Evolutionary conservation across 1,140 invertebrate species (phyloP).

Genomic region (Drosophila lini): DNA sequence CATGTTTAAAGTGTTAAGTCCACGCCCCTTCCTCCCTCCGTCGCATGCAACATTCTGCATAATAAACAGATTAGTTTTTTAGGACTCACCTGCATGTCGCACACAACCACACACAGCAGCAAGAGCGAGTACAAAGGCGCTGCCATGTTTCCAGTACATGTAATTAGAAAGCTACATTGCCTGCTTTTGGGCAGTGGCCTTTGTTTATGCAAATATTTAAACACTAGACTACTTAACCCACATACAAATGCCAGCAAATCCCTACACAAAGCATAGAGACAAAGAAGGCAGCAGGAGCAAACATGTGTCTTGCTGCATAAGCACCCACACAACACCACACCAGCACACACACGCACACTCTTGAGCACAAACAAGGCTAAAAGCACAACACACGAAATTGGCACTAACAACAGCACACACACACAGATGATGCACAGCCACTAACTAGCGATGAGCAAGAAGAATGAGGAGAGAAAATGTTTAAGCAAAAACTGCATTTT

Average conservation of each 20-base stretch:
- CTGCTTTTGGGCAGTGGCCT: constrained; percentile 62
- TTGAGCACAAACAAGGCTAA: constrained; percentile 31
- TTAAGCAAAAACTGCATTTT: constrained; percentile 50
- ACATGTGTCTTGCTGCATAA: constrained; percentile 52
- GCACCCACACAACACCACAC: constrained; percentile 31
- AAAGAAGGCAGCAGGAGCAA: constrained; percentile 14
- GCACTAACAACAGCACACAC: constrained; percentile 63
- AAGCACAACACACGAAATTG: constrained; percentile 60
- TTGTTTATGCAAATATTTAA: constrained; percentile 77
- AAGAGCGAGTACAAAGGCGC: constrained; percentile 14
- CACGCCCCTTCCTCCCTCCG: background rate
- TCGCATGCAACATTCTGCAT: constrained; percentile 71
- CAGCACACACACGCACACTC: constrained; percentile 4
- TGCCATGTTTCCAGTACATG: constrained; percentile 24
- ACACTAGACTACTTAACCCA: constrained; percentile 75
- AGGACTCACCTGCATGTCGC: constrained; percentile 56
- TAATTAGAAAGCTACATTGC: constrained; percentile 71
- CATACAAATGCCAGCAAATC: constrained; percentile 41
- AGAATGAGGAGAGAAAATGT: constrained; percentile 34
- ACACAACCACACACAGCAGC: constrained; percentile 10
- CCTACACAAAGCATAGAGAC: constrained; percentile 16
- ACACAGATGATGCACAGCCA: constrained; percentile 14
- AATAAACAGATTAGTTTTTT: constrained; percentile 69
- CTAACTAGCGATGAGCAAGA: constrained; percentile 13
- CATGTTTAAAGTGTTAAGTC: constrained; percentile 41